A percentile compares a stretch with the other conserved stretches of the same genome.
These are phyloP conservation scores for Chelon labrosus DNA, from an alignment of 2,797 vertebrate genomes.

Conservation along the genomic window DNA sequence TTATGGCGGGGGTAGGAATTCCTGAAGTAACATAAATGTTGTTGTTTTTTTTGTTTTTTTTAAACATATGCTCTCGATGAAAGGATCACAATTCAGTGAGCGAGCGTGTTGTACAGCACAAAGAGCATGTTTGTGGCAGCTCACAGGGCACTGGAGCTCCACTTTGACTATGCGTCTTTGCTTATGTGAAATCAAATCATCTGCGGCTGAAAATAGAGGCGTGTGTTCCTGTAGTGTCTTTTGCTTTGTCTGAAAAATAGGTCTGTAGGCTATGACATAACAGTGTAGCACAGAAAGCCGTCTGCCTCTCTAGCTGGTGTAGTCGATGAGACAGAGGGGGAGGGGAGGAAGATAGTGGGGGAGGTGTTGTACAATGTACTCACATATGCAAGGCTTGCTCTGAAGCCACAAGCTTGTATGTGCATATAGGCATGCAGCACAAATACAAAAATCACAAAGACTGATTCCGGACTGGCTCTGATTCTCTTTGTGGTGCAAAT, in stretches of 20 bases:
- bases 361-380: conserved; percentile 74
- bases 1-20: conserved; percentile 53
- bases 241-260: conserved; percentile 71
- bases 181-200: conserved; percentile 9
- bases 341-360: conserved; percentile 65
- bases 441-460: conserved; percentile 24
- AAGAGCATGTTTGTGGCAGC: conserved; percentile 8
- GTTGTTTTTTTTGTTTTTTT: background rate
- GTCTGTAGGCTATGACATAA: conserved; percentile 81
- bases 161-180: background rate
- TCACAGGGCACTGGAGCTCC: background rate
- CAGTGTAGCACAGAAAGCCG: conserved; percentile 71
- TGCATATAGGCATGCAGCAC: background rate
- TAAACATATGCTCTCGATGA: conserved; percentile 20
- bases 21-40: conserved; percentile 27
- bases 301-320: conserved; percentile 61
- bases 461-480: conserved; percentile 41
- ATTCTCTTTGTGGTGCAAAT: conserved; percentile 69
- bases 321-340: conserved; percentile 57
- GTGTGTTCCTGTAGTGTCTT: conserved; percentile 30
- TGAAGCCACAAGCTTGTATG: conserved; percentile 50
- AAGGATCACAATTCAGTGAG: background rate
- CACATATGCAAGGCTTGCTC: conserved; percentile 68
- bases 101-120: conserved; percentile 1
- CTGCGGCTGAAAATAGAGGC: conserved; percentile 35